phyloP scores from a whole-genome alignment of 2,113 vertebrate genomes.

The Prunella himalayana region DNA sequence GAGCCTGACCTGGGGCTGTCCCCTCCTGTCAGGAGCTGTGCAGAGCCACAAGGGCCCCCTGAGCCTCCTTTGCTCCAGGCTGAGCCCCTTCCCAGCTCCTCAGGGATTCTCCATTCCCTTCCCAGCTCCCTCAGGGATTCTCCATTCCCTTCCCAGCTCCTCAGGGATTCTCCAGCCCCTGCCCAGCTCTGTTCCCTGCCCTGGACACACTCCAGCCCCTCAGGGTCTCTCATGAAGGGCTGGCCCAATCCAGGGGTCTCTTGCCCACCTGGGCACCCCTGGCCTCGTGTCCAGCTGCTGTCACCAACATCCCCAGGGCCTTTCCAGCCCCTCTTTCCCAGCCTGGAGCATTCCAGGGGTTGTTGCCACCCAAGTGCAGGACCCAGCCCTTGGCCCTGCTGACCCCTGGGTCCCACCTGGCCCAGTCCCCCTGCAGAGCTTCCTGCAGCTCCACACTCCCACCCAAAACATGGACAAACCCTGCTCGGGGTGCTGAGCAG shows the following conservation, averaged over 20 bases:
- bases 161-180: background rate
- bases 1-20: too few species aligned
- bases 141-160: background rate
- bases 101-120: background rate
- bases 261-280: background rate
- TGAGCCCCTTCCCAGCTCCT: background rate
- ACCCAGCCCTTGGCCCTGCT: too few species aligned
- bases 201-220: fast-evolving
- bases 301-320: background rate
- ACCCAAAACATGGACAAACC: fast-evolving
- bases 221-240: background rate
- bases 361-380: background rate
- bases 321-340: background rate
- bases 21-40: too few species aligned
- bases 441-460: background rate
- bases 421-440: background rate
- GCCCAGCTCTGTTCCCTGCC: background rate
- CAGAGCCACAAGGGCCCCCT: too few species aligned
- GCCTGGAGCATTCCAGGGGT: background rate
- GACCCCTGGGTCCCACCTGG: background rate
- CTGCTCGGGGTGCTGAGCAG: background rate
- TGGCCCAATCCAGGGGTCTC: background rate
- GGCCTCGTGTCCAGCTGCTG: background rate
- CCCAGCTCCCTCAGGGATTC: background rate
- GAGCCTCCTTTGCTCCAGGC: background rate